Evolutionary conservation across 2,797 vertebrate genomes (phyloP).

Genomic region (Eospalax fontanierii): DNA sequence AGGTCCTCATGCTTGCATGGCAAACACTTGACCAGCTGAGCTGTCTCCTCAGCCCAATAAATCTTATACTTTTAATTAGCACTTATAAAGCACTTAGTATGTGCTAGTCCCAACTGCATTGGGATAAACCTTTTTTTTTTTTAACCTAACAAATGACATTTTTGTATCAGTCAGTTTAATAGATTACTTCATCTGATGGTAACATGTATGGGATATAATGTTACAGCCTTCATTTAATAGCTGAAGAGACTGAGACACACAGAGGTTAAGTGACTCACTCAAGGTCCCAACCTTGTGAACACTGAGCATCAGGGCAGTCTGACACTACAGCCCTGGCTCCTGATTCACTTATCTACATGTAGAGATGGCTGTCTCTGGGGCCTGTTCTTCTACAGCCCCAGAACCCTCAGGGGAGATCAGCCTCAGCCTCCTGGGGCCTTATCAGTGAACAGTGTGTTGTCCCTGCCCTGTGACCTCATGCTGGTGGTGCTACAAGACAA

Average conservation of each 20-base stretch:
- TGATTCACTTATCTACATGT: background rate
- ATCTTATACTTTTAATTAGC: background rate
- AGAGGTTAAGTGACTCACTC: background rate
- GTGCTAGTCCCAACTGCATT: background rate
- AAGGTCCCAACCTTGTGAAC: background rate
- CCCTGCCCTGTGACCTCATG: background rate
- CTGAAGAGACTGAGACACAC: background rate
- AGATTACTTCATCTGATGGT: constrained; percentile 1
- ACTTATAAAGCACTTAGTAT: background rate
- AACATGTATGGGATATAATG: background rate
- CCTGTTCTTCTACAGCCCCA: constrained; percentile 65
- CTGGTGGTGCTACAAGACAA: constrained; percentile 69
- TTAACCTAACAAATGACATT: constrained; percentile 33
- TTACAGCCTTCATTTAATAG: background rate
- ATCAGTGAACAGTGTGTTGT: background rate
- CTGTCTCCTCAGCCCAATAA: background rate
- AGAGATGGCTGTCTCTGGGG: background rate
- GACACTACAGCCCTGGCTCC: background rate
- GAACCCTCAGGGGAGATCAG: constrained; percentile 61
- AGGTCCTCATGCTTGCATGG: background rate
- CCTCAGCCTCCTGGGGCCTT: constrained; percentile 35
- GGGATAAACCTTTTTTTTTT: background rate
- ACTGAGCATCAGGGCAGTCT: background rate
- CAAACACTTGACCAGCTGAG: background rate
- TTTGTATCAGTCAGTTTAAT: background rate